A percentile compares a stretch with the other conserved stretches of the same genome.
Conservation (phyloP, 53 echinoderm and acorn worm genomes). For the Paracentrotus lividus region DNA sequence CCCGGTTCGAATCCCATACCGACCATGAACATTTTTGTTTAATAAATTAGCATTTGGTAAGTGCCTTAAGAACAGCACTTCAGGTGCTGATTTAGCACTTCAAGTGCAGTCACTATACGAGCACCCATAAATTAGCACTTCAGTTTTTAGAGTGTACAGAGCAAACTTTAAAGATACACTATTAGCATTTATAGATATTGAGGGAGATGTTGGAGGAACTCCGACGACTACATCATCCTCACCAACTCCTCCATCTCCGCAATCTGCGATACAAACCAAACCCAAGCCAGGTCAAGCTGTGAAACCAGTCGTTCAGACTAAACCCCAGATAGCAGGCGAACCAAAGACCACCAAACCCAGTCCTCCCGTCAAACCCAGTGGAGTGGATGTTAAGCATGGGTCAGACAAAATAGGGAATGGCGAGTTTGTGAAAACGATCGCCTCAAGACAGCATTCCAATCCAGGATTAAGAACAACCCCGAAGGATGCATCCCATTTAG, state of each 20-base stretch:
- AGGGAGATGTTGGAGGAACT: constrained; percentile 21
- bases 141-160: no score
- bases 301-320: constrained; percentile 26
- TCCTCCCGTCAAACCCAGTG: constrained; percentile 52
- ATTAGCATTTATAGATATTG: constrained; percentile 56
- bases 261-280: neutral
- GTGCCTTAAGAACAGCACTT: no score
- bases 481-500: neutral
- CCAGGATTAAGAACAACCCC: neutral
- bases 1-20: no score
- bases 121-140: no score
- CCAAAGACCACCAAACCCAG: constrained; percentile 59
- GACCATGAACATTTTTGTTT: no score
- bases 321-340: constrained; percentile 60
- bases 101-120: no score
- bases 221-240: neutral
- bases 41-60: no score
- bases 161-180: constrained; percentile 61
- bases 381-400: constrained; percentile 23
- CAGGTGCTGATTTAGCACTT: no score
- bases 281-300: constrained; percentile 36
- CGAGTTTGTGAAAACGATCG: neutral
- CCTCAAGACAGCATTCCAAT: constrained; percentile 63
- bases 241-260: neutral
- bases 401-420: constrained; percentile 3